These are phyloP conservation scores for Andrena minutula DNA, from an alignment of 2,888 invertebrate species.

Conservation along the genomic window DNA sequence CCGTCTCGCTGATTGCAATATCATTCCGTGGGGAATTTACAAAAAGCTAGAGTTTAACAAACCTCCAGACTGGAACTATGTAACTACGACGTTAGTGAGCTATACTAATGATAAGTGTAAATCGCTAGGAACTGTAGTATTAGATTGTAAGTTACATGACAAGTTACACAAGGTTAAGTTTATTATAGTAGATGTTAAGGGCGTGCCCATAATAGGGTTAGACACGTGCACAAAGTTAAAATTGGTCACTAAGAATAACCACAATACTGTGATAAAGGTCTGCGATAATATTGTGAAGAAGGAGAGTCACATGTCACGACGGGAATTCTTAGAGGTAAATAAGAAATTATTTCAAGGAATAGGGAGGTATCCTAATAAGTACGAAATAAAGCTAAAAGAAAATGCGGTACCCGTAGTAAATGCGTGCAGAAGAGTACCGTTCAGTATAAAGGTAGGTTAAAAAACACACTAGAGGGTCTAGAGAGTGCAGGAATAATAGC, in stretches of 20 bases:
- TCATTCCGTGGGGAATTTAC: neutral
- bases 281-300: neutral
- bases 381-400: constrained; percentile 12
- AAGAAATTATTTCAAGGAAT: constrained; percentile 12
- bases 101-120: constrained; percentile 4
- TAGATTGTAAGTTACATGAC: neutral
- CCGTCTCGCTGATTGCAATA: constrained; percentile 25
- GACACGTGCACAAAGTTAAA: neutral
- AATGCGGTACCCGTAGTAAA: neutral
- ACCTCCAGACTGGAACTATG: neutral
- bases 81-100: neutral
- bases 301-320: neutral
- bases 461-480: neutral
- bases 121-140: neutral
- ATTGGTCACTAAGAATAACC: neutral
- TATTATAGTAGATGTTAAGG: constrained; percentile 5
- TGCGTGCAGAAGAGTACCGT: constrained; percentile 11
- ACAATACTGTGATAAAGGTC: neutral
- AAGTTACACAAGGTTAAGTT: neutral
- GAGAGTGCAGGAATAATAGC: constrained; percentile 27
- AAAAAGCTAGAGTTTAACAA: neutral
- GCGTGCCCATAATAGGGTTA: constrained; percentile 3
- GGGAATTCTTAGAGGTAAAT: neutral
- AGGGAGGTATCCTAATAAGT: constrained; percentile 9
- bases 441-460: constrained; percentile 16